phyloP scores from a whole-genome alignment of 2,797 vertebrate species.

The Sebastes wilsoni region DNA sequence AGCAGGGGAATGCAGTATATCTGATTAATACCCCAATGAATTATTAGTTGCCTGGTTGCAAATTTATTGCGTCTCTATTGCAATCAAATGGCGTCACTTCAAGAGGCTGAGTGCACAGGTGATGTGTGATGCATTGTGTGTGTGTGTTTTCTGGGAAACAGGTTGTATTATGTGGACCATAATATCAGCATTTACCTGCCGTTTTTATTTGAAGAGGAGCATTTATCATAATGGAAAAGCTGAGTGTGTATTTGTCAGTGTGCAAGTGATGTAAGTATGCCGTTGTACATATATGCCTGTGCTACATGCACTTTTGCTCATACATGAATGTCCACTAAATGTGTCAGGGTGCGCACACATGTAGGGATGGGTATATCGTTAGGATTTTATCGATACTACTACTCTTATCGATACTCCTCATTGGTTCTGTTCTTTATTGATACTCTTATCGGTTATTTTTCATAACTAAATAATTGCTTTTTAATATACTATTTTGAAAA shows the following conservation, averaged over 20 bases:
- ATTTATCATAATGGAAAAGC: background rate
- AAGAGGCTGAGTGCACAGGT: constrained; percentile 10
- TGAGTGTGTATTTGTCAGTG: background rate
- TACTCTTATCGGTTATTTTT: background rate
- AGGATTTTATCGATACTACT: background rate
- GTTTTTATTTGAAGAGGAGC: background rate
- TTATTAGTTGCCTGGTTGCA: constrained; percentile 31
- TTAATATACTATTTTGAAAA: background rate
- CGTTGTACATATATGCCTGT: no score
- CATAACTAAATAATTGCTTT: background rate
- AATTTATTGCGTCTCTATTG: constrained; percentile 16
- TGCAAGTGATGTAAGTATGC: background rate
- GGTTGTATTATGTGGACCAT: background rate
- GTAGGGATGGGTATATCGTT: background rate
- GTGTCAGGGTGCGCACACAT: background rate
- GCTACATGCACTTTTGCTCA: background rate
- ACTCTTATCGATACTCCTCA: background rate
- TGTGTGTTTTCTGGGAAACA: constrained; percentile 7
- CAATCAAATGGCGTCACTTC: constrained; percentile 17
- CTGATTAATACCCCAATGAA: constrained; percentile 26
- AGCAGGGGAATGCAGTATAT: constrained; percentile 22
- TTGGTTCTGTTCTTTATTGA: background rate
- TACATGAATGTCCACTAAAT: background rate
- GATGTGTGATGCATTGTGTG: background rate
- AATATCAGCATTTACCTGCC: constrained; percentile 20